A percentile compares a stretch with the other conserved stretches of the same genome.
Evolutionary conservation across 2,113 vertebrate genomes (phyloP).

Genomic region (Rhombomys opimus): DNA sequence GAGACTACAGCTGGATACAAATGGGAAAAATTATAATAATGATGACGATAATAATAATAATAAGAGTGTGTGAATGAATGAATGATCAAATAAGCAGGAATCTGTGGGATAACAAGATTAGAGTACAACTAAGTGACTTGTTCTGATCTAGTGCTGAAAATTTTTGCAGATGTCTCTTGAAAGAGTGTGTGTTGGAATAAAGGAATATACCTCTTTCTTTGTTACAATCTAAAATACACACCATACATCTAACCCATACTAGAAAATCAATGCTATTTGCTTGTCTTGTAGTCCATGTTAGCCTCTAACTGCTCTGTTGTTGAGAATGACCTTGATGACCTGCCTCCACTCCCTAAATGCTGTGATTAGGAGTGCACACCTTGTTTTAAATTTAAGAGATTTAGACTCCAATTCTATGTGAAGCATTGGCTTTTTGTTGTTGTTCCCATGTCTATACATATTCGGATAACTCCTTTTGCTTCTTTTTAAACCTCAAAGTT

Average conservation of each 20-base stretch:
- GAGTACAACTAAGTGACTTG: background rate
- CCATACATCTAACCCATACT: background rate
- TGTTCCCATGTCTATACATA: background rate
- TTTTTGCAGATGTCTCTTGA: background rate
- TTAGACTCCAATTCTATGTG: background rate
- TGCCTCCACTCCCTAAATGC: background rate
- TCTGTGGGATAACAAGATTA: too few relatives aligned
- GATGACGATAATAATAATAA: too few relatives aligned
- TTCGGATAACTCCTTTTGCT: background rate
- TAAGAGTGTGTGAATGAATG: too few relatives aligned
- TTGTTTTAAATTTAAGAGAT: background rate
- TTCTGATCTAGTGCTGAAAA: background rate
- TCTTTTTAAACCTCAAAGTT: background rate
- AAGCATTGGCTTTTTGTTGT: background rate
- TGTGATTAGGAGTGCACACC: background rate
- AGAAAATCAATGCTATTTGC: background rate
- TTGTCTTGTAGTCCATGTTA: background rate
- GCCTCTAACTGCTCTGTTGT: background rate
- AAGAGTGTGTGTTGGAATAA: background rate
- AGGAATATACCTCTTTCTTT: background rate
- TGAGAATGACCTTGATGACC: background rate
- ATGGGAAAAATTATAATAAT: too few relatives aligned
- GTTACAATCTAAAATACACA: background rate
- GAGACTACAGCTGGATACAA: too few relatives aligned
- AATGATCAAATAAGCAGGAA: background rate